Conservation (phyloP, 64 coral and sea anemone genomes). For the Stichodactyla mertensii region DNA sequence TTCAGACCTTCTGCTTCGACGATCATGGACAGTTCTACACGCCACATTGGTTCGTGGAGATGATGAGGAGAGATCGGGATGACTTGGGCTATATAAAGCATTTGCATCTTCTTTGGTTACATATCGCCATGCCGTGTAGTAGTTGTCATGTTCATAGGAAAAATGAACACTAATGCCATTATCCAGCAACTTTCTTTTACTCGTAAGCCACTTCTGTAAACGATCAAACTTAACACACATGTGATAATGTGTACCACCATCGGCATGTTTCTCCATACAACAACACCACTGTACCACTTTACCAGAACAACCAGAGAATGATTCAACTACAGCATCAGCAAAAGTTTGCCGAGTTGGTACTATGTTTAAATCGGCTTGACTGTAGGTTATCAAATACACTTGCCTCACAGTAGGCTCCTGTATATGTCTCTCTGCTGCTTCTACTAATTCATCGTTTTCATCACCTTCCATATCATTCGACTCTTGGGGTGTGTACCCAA, state of each 20-base stretch:
- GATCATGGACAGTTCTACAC: no score
- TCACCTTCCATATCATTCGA: no score
- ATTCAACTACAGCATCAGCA: not conserved
- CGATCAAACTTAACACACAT: conserved; percentile 20
- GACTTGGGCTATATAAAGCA: not conserved
- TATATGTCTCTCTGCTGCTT: no score
- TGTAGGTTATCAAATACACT: conserved; percentile 22
- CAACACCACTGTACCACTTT: conserved; percentile 6
- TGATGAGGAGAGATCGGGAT: not conserved
- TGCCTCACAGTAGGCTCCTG: not conserved
- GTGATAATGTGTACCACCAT: not conserved
- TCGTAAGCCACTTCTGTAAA: not conserved
- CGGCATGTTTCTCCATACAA: not conserved
- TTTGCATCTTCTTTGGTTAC: conserved; percentile 28
- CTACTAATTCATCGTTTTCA: no score
- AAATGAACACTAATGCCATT: conserved; percentile 24
- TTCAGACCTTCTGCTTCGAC: no score
- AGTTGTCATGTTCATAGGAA: conserved; percentile 28
- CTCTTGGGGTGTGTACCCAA: no score
- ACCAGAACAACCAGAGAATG: not conserved
- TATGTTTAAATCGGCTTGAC: not conserved
- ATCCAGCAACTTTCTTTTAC: conserved; percentile 7
- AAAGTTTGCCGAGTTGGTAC: not conserved
- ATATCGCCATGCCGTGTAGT: conserved; percentile 49
- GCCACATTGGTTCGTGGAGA: no score